Evolutionary conservation across 2,888 invertebrate genomes (phyloP).

Genomic region (Polymixis lichenea): DNA sequence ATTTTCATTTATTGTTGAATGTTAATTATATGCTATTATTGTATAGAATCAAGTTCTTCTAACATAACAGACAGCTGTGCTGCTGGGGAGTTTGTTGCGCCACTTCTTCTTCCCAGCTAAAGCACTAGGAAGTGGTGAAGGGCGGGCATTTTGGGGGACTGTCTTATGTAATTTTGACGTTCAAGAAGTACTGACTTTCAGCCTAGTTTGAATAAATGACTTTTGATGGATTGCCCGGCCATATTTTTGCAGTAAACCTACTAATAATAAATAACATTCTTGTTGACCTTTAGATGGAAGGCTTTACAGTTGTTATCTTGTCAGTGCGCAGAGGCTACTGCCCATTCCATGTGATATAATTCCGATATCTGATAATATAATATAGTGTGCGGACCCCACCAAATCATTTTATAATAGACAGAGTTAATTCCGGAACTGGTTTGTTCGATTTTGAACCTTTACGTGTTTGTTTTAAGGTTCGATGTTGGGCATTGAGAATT

Average conservation of each 20-base stretch:
- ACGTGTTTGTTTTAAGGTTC: rapidly evolving
- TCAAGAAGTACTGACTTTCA: too few relatives aligned
- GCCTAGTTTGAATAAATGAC: too few relatives aligned
- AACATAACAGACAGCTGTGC: too few relatives aligned
- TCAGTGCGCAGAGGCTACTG: conserved; percentile 34
- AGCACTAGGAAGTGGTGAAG: too few relatives aligned
- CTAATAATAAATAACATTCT: background rate
- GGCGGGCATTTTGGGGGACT: too few relatives aligned
- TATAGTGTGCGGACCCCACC: conserved; percentile 4
- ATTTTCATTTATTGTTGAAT: too few relatives aligned
- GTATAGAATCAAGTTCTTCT: too few relatives aligned
- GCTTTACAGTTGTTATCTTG: conserved; percentile 42
- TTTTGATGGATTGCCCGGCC: too few relatives aligned
- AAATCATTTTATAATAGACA: background rate
- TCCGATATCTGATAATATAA: conserved; percentile 40
- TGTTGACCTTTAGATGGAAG: conserved; percentile 20
- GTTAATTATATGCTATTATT: too few relatives aligned
- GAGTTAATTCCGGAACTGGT: background rate
- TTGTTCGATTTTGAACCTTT: conserved; percentile 4
- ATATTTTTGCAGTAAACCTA: background rate
- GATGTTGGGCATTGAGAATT: background rate
- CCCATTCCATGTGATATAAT: conserved; percentile 41
- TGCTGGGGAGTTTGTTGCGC: too few relatives aligned
- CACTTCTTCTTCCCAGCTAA: too few relatives aligned
- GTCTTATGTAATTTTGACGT: too few relatives aligned